phyloP scores from a whole-genome alignment of 1,140 invertebrate species.

The Coelopa frigida region DNA sequence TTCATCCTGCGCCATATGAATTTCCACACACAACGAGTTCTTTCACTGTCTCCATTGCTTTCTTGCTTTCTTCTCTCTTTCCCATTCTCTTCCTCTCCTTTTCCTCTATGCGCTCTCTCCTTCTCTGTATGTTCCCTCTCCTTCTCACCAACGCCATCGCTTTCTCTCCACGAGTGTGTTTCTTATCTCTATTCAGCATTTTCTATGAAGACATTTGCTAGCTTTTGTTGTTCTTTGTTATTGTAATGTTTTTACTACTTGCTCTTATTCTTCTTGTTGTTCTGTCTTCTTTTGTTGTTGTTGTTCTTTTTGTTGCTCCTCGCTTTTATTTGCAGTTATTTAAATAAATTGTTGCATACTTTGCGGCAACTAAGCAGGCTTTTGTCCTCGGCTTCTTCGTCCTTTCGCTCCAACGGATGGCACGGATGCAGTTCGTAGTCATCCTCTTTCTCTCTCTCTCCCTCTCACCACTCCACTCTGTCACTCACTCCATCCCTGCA shows the following conservation, averaged over 20 bases:
- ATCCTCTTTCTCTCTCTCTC: too few relatives aligned
- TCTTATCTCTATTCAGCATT: background rate
- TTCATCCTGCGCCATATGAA: too few relatives aligned
- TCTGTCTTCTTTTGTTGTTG: background rate
- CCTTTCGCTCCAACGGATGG: constrained; percentile 11
- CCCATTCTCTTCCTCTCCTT: background rate
- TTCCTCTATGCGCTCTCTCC: background rate
- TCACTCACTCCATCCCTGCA: too few relatives aligned
- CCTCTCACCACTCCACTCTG: too few relatives aligned
- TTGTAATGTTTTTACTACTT: background rate
- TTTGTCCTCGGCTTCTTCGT: too few relatives aligned
- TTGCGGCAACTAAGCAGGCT: too few relatives aligned
- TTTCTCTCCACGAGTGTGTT: background rate
- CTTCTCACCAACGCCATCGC: background rate
- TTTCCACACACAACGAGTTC: background rate
- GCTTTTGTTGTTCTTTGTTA: background rate
- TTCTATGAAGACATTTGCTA: constrained; percentile 1
- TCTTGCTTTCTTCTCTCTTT: background rate
- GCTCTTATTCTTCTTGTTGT: background rate
- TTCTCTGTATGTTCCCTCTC: background rate
- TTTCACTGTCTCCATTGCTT: background rate
- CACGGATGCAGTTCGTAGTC: too few relatives aligned
- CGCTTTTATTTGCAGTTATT: constrained; percentile 8
- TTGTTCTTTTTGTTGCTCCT: constrained; percentile 5
- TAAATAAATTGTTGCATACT: too few relatives aligned